These are phyloP conservation scores for Doryteuthis pealeii DNA, from an alignment of 1,140 invertebrate species.

Conservation along the genomic window DNA sequence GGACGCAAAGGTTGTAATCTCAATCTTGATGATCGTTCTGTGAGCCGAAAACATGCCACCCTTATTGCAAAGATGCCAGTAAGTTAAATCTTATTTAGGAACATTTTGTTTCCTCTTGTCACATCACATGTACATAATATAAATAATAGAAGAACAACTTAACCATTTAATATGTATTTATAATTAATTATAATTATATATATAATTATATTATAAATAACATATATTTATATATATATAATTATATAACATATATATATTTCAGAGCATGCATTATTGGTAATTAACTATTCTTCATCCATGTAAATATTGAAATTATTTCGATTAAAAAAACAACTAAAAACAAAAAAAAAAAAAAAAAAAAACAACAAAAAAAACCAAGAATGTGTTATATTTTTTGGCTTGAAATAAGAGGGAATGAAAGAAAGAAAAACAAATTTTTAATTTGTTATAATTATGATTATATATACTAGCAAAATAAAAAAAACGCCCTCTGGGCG, in stretches of 20 bases:
- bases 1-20: not conserved
- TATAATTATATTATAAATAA: conserved; percentile 3
- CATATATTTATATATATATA: conserved; percentile 10
- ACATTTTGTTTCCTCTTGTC: not conserved
- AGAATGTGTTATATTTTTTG: too few species aligned
- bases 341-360: too few species aligned
- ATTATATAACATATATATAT: conserved; percentile 3
- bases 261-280: not conserved
- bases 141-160: too few species aligned
- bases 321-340: too few species aligned
- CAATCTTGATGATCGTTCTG: not conserved
- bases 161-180: too few species aligned
- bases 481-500: too few species aligned
- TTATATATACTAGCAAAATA: too few species aligned
- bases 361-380: too few species aligned
- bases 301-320: not conserved
- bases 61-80: not conserved
- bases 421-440: too few species aligned
- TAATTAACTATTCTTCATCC: not conserved
- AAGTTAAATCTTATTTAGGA: not conserved
- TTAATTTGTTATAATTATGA: too few species aligned
- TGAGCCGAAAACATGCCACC: not conserved
- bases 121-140: not conserved
- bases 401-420: too few species aligned
- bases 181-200: conserved; percentile 14